Evolutionary conservation across 2,888 invertebrate genomes (phyloP), one percentile per base, ranked within the genome.

Genomic region (Leptothorax acervorum): DNA sequence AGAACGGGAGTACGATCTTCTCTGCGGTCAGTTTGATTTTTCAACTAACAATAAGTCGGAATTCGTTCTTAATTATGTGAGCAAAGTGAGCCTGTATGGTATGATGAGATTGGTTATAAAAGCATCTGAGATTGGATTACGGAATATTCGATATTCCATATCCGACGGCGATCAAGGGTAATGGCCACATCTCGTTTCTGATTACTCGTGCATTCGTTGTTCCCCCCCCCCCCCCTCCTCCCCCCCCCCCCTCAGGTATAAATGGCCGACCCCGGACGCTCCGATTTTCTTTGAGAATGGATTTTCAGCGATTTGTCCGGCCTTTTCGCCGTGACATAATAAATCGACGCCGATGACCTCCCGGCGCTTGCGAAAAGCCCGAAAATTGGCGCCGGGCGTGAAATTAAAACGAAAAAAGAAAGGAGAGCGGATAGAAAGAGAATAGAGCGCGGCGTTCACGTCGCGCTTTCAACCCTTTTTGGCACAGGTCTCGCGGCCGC

Each of bases 321-420:
- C 23, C 63, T 51, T 53, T 82, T 82, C 63, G 62, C 51, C 75
- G 75, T 63, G 75, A 55, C 63, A 48, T 82, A 75, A 82, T 82
- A 82, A 82, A 82, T 82, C 82, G 82, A 75, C 62, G 82, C 63
- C 82, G 53, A 82, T 63, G 75, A 75, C 82, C 74, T 62, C 28
- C 9, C 42, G 82, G 42, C 31, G 65, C 48, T 66, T 51, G 81
- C 81, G 70, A 83, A 81, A 75, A 82, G 84, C 66, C 45, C 57
- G 79, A 84, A 84, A 74, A 84, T 84, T 83, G 79, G 65, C 66
- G 76, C 53, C 35, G 48, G 62, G 81, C 51, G 71, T 78, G 57
- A 71, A 82, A 84, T 84, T 84, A 86, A 86, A 84, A 85, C 53
- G 73, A 74, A 84, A 85, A 85, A 76, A 35, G 53, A 31, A 79